These are phyloP conservation scores for Ormyrus pomaceus DNA, from an alignment of 2,888 invertebrate genomes.

Conservation along the genomic window DNA sequence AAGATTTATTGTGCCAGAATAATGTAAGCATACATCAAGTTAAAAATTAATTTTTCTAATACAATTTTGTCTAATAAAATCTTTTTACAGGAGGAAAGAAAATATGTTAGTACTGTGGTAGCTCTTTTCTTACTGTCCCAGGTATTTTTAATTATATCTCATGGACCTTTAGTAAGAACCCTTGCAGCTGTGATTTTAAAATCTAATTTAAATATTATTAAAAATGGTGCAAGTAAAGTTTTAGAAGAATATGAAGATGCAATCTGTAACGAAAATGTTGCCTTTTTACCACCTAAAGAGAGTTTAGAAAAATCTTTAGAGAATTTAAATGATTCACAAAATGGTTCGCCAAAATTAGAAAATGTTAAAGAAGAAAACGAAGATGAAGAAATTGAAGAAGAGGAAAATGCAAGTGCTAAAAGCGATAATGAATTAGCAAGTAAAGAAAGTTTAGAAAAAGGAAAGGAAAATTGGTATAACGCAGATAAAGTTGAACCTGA, in stretches of 20 bases:
- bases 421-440: conserved; percentile 34
- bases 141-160: conserved; percentile 95
- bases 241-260: conserved; percentile 80
- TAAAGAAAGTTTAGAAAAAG: conserved; percentile 29
- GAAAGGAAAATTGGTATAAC: conserved; percentile 34
- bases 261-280: conserved; percentile 76
- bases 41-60: conserved; percentile 2
- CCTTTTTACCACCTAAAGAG: conserved; percentile 84
- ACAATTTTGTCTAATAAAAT: conserved; percentile 11
- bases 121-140: conserved; percentile 94
- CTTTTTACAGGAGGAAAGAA: conserved; percentile 68
- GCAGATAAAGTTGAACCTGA: conserved; percentile 41
- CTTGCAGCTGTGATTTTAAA: conserved; percentile 93
- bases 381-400: conserved; percentile 10
- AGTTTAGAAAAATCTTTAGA: conserved; percentile 87
- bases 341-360: conserved; percentile 51
- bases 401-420: conserved; percentile 31
- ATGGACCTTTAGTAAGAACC: conserved; percentile 92
- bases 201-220: conserved; percentile 85
- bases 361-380: conserved; percentile 58
- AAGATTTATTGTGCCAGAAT: conserved; percentile 66
- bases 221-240: conserved; percentile 83
- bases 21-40: conserved; percentile 69
- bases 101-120: conserved; percentile 86
- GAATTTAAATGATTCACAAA: conserved; percentile 69